Evolutionary conservation across 2,888 invertebrate species (phyloP).

Genomic region (Baccha elongata): DNA sequence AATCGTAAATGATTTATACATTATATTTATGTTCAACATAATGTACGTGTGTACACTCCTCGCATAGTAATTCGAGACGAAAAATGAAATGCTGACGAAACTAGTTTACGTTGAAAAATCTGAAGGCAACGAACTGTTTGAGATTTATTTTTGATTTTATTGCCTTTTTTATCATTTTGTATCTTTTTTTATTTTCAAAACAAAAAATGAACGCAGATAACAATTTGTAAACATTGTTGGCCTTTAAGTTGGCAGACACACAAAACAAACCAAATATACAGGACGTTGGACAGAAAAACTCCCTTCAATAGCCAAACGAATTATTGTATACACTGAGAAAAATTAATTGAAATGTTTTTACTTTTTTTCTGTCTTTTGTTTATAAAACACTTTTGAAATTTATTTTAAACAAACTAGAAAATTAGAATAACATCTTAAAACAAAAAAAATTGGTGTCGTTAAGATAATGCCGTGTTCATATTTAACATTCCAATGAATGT

Average conservation of each 20-base stretch:
- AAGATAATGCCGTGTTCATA: too few relatives aligned
- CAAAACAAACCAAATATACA: background rate
- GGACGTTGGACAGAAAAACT: too few relatives aligned
- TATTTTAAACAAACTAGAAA: too few relatives aligned
- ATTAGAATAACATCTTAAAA: too few relatives aligned
- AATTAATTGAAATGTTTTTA: too few relatives aligned
- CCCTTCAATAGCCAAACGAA: background rate
- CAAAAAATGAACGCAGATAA: background rate
- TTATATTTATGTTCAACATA: constrained; percentile 6
- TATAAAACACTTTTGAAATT: too few relatives aligned
- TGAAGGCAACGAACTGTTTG: constrained; percentile 10
- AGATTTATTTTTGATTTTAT: constrained; percentile 15
- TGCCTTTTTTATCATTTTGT: background rate
- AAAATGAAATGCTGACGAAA: background rate
- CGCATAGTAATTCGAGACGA: constrained; percentile 37
- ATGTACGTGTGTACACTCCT: constrained; percentile 42
- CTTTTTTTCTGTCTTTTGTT: too few relatives aligned
- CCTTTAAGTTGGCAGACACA: constrained; percentile 1
- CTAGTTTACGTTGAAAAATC: background rate
- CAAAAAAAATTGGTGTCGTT: too few relatives aligned
- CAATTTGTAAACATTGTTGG: constrained; percentile 7
- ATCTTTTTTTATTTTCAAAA: background rate
- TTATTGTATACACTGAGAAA: too few relatives aligned
- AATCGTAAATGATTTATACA: constrained; percentile 31
- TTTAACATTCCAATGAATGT: too few relatives aligned